Evolutionary conservation across 2,797 vertebrate genomes (phyloP).

Genomic region (Pantherophis alleghaniensis): DNA sequence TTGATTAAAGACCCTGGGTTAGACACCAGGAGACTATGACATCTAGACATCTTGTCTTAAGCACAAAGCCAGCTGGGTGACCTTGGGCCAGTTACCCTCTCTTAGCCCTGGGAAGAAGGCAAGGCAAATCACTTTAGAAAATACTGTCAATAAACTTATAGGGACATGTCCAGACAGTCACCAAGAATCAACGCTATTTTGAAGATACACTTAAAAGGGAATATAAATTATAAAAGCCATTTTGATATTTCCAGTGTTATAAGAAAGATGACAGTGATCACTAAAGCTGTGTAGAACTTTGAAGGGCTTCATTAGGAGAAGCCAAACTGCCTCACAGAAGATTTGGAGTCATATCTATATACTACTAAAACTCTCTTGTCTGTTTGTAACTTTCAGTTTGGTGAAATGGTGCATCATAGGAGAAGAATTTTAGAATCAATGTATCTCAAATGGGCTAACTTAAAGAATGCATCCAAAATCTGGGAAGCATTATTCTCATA

Average conservation of each 20-base stretch:
- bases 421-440: background rate
- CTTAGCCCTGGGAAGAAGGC: background rate
- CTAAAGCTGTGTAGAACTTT: background rate
- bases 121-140: background rate
- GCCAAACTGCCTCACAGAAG: background rate
- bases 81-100: background rate
- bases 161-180: background rate
- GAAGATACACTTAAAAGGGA: background rate
- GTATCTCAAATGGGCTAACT: background rate
- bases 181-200: background rate
- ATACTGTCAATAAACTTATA: background rate
- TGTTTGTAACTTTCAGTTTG: background rate
- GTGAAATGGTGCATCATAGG: background rate
- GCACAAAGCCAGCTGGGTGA: background rate
- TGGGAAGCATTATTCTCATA: background rate
- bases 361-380: background rate
- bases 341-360: background rate
- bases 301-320: background rate
- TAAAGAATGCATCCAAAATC: background rate
- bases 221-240: background rate
- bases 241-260: background rate
- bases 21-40: background rate
- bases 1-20: background rate
- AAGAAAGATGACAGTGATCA: background rate
- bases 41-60: background rate